phyloP scores from a whole-genome alignment of 2,888 invertebrate species.

The Lasioglossum pauxillum region DNA sequence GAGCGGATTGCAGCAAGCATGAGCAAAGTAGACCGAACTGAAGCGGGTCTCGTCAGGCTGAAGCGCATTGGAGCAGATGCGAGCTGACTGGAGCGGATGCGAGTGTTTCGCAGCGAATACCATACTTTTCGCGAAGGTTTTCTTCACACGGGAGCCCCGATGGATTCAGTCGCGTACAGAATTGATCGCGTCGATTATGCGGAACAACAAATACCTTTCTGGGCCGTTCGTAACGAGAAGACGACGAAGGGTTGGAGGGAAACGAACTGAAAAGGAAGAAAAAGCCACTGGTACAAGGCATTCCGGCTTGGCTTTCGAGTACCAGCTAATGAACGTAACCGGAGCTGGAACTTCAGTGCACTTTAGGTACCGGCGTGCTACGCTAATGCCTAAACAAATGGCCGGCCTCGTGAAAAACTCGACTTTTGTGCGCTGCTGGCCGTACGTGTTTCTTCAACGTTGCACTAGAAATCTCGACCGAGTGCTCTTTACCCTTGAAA shows the following conservation, averaged over 20 bases:
- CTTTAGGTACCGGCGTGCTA: constrained; percentile 32
- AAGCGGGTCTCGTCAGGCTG: background rate
- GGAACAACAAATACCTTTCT: constrained; percentile 12
- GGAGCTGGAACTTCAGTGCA: constrained; percentile 38
- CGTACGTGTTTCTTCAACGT: constrained; percentile 30
- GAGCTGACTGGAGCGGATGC: constrained; percentile 6
- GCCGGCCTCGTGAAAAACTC: constrained; percentile 42
- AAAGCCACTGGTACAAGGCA: constrained; percentile 37
- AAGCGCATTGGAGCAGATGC: constrained; percentile 3
- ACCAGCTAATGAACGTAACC: constrained; percentile 64
- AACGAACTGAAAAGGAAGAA: constrained; percentile 44
- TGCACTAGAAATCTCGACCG: constrained; percentile 49
- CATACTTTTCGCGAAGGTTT: background rate
- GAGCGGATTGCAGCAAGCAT: background rate
- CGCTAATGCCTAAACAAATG: constrained; percentile 66
- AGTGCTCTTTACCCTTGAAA: constrained; percentile 47
- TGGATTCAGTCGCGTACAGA: background rate
- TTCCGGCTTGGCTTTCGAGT: constrained; percentile 55
- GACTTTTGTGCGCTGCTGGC: constrained; percentile 37
- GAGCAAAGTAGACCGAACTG: constrained; percentile 23
- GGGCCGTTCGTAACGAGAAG: background rate
- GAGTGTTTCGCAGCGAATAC: background rate
- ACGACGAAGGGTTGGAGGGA: background rate
- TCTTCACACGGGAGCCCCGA: background rate
- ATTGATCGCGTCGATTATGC: background rate